These are phyloP conservation scores for Leucoma salicis DNA, from an alignment of 2,888 invertebrate genomes.

Conservation along the genomic window DNA sequence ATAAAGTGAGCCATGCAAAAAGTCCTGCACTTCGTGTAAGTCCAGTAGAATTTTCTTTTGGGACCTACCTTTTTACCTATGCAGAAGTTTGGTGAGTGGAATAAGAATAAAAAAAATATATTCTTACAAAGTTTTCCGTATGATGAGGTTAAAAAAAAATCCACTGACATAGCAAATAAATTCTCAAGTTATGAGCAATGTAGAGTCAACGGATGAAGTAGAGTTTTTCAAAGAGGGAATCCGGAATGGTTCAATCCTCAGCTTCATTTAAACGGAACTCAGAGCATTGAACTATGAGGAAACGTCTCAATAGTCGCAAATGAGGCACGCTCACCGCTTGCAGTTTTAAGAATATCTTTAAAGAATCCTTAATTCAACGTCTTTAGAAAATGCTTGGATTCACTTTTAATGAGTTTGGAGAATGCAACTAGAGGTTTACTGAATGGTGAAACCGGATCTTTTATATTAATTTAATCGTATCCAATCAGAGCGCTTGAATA, in stretches of 20 bases:
- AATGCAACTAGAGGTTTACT: constrained; percentile 73
- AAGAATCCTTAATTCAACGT: constrained; percentile 74
- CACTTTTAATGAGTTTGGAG: constrained; percentile 80
- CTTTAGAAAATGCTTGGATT: constrained; percentile 78
- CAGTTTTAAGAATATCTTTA: constrained; percentile 75
- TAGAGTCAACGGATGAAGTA: constrained; percentile 28
- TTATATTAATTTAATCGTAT: constrained; percentile 41
- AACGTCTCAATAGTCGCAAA: constrained; percentile 75
- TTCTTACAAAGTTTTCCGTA: too few relatives aligned
- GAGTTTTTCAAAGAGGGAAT: constrained; percentile 46
- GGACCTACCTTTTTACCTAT: too few relatives aligned
- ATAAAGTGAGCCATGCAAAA: too few relatives aligned
- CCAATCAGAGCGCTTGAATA: constrained; percentile 4
- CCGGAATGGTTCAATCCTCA: constrained; percentile 54
- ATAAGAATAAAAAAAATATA: too few relatives aligned
- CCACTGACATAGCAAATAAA: constrained; percentile 18
- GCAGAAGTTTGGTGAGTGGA: too few relatives aligned
- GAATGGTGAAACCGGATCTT: constrained; percentile 57
- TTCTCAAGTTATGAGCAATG: constrained; percentile 30
- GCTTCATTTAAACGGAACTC: constrained; percentile 60
- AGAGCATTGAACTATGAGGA: constrained; percentile 58
- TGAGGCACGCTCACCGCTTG: constrained; percentile 69
- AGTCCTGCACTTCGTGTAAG: too few relatives aligned
- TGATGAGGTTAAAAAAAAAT: constrained; percentile 16
- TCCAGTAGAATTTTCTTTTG: too few relatives aligned